Evolutionary conservation across 2,113 vertebrate genomes (phyloP), one percentile per base, ranked within the genome.

Genomic region (Aphyosemion australe): DNA sequence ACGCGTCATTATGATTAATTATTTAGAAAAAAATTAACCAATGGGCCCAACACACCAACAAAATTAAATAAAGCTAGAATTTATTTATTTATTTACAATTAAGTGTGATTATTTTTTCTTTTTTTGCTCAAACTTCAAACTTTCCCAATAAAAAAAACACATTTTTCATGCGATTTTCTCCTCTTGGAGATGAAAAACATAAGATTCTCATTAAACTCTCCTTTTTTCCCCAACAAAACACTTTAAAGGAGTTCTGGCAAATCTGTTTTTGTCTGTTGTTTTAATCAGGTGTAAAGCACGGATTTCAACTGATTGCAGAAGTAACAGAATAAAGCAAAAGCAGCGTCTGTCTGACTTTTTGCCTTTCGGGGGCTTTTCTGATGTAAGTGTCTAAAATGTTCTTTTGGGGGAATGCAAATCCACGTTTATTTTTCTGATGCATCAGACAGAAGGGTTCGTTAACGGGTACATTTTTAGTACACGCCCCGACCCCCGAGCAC

Each of bases 281-380:
- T 82, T 34, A 61, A 65, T 76, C 53, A 39, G 31, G 54, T 37
- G 47, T 14, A 8, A 43, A 18, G 64, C 26, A 16, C 32, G 43
- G 53, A 82, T 87, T 89, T 84, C 81, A 75, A 60, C 59, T 67
- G 77, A 89, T 84, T 87, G 77, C 83, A 70, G 58, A 72, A 70
- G 73, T 54, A 60, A 64, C 41, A 61, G 31, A 16, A 46, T 31
- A 62, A 72, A 56, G 55, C 52, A 54, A 42, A 32, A 60, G 59
- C 71, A 52, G 56, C 26, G 61, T 65, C 18, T 55, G 26, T 57
- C 68, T 65, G 47, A 54, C 65, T 73, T 53, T 65, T 7, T 68
- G 71, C 65, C 74, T 82, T 72, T 77, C 59, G 64, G 83, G 64
- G 80, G 69, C 41, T 58, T 67, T 74, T 83, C 81, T 87, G 78